Evolutionary conservation across 1,140 invertebrate species (phyloP), one percentile per base, ranked within the genome.

Genomic region (Brachionus koreanus): DNA sequence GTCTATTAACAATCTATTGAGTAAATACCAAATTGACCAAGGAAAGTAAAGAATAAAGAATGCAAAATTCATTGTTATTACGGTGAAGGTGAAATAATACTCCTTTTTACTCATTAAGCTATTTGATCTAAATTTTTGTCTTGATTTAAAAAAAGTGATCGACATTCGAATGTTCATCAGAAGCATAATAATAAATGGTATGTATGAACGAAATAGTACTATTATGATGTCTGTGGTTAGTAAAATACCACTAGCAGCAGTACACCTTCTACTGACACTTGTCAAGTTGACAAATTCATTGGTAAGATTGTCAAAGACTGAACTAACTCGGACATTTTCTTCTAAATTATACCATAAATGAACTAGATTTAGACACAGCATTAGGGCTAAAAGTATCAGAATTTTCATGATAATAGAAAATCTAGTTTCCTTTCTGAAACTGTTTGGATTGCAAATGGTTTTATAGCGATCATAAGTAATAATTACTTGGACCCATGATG

Each of bases 21-120:
- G 12, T 25, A 74, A 43, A 46, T 74, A 74, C 69, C 69, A 74
- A 29, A 74, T 46, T 12, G 69, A 74, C 69, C 69, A 74, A 13
- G 69, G 69, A 25, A 46, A 46, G 46, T 74, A 74, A 12, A 74
- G 43, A 46, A 43, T 29, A 49, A 74, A 74, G 25, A 74, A 74
- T 13, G 69, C 46, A 43, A 74, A 43, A 74, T 74, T 74, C 69
- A 74, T 74, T 6, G 39, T 25, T 46, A 74, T 74, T 13, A 74
- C 69, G 1, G 69, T 74, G 19, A 46, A 46, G 13, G 69, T 74
- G 43, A 74, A 74, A 46, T 74, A 74, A 35, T 46, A 74, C 7
- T 74, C 69, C 25, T 74, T 74, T 74, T 43, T 74, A 10, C 7
- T 43, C 6, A 19, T 25, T 33, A 16, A 46, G 5, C 43, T 19